Evolutionary conservation across 2,797 vertebrate species (phyloP), one percentile per base, ranked within the genome.

Genomic region (Leptatherina wallacei): DNA sequence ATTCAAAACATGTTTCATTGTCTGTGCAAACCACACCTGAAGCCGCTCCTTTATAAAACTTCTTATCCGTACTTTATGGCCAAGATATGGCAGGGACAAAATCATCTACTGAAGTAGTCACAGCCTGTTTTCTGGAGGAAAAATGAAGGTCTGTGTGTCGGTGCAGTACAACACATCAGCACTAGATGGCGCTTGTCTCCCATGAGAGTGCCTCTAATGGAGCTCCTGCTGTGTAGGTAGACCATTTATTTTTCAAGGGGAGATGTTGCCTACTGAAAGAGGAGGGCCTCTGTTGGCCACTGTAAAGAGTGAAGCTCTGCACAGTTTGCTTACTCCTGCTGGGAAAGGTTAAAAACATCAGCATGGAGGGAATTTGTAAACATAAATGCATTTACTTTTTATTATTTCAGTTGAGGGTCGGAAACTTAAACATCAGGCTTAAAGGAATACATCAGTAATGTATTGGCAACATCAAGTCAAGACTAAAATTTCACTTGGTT

Each of bases 161-260:
- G 13, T 88, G 91, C 71, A 84, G 59, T 93, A 77, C 86, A 70
- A 1, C 14, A 42, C 54, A 47, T 38, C 2, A 64, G 81, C 94
- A 94, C 94, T 88, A 84, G 92, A 87, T 91, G 94, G 94, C 65
- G 75, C 82, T 80, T 93, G 78, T 77, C 83, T 91, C 89, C 92
- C 90, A 92, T 81, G 83, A 89, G 85, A 87, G 58, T 0, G 1
- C 52, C 56, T n/a, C 52, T 69, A 33, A 72, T 72, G 20, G 79
- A 73, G 63, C 58, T 70, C 80, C 79, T 82, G 74, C 81, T 86
- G 83, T 69, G 77, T 63, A 64, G 64, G 74, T 81, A 88, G 90
- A 88, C 52, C 61, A n/a, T 75, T 73, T 47, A 36, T 69, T 68
- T 77, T 82, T 72, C 63, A 38, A 20, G 35, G 44, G 57, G 78